Conservation (phyloP, 1,140 invertebrate genomes). For the Coelopa frigida region DNA sequence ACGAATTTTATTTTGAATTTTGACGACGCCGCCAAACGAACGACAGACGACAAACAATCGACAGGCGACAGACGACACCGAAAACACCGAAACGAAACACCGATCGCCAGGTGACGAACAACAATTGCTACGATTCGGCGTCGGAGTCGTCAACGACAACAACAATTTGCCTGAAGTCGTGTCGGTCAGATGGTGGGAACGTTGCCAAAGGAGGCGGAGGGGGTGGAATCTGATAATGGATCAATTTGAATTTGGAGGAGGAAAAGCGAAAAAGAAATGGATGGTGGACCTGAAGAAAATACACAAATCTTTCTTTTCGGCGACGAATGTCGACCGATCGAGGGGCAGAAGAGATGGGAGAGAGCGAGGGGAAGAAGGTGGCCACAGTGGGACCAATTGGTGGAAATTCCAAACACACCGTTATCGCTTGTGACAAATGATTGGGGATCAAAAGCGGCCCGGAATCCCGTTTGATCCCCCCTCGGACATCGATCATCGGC, state of each 20-base stretch:
- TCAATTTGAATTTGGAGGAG: neutral
- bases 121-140: too few relatives aligned
- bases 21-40: too few relatives aligned
- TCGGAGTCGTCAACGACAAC: neutral
- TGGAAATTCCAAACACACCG: neutral
- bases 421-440: neutral
- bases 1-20: too few relatives aligned
- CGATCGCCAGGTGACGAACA: too few relatives aligned
- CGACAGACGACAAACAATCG: too few relatives aligned
- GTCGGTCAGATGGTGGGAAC: neutral
- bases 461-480: neutral
- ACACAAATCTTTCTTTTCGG: neutral
- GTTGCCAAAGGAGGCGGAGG: neutral
- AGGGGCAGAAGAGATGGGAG: neutral
- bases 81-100: too few relatives aligned
- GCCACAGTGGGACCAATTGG: too few relatives aligned
- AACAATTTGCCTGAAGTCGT: constrained; percentile 7
- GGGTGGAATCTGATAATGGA: neutral
- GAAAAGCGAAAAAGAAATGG: neutral
- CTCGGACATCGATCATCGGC: neutral
- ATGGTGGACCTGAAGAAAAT: neutral
- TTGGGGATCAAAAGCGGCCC: neutral
- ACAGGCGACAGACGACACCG: too few relatives aligned
- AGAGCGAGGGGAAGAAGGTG: too few relatives aligned
- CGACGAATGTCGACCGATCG: neutral